Evolutionary conservation across 1,140 invertebrate genomes (phyloP), one percentile per base, ranked within the genome.

Genomic region (Halesus radiatus): DNA sequence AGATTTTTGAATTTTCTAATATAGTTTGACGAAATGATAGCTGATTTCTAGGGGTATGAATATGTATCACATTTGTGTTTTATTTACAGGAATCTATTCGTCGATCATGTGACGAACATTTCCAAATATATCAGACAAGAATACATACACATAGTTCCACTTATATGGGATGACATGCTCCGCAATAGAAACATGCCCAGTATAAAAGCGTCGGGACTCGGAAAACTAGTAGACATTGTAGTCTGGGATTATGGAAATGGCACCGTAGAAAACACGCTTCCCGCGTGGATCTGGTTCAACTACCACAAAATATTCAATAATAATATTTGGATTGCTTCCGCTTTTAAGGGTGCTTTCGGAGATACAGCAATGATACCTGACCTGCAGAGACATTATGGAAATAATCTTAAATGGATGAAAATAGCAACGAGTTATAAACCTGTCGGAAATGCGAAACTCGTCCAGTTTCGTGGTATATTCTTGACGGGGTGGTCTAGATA

Each of bases 121-220:
- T 91, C 91, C 0, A 89, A 91, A 64, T 91, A 92, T 76, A 90
- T 96, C 16, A 92, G 92, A 72, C 88, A 91, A 18, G 90, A 91
- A 3, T 93, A 92, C 87, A n/a, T 29, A 91, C 93, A 0, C 3
- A 88, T 96, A 20, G 93, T 91, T 45, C 91, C 95, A 10, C 93
- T 99, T 8, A 95, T 99, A 83, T 99, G 98, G 98, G 97, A 99
- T 85, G 98, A 99, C 86, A 98, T 99, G 96, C 85, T 98, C 50
- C 89, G 96, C 26, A 91, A 93, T 52, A 92, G 97, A 83, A 91
- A n/a, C 87, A 92, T 81, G 89, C 91, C 75, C 88, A 91, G 84
- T 91, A 95, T 86, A 45, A 88, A 92, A 86, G 92, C 92, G 66
- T 91, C 91, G 84, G 92, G 93, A n/a, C 89, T 96, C n/a, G 92